Evolutionary conservation across 2,888 invertebrate species (phyloP).

Genomic region (Thymelicus sylvestris): DNA sequence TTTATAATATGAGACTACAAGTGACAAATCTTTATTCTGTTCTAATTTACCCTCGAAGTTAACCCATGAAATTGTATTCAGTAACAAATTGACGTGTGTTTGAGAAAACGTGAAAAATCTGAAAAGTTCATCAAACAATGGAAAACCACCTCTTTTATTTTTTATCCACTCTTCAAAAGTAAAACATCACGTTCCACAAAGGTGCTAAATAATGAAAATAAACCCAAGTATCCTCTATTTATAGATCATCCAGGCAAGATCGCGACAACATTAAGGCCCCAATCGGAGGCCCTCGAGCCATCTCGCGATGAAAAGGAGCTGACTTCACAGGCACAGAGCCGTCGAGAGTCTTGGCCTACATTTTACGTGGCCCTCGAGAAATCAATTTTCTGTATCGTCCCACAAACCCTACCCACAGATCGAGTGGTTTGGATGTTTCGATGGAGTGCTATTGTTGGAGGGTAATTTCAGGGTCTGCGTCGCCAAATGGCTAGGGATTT

Average conservation of each 20-base stretch:
- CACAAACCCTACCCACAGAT: slow-evolving; percentile 48
- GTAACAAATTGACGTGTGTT: too few species aligned
- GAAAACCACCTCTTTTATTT: too few species aligned
- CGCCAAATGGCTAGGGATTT: slow-evolving; percentile 15
- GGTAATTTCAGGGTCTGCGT: slow-evolving; percentile 32
- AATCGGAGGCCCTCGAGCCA: slow-evolving; percentile 46
- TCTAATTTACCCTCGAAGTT: too few species aligned
- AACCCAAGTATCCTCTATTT: slow-evolving; percentile 48
- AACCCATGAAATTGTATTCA: too few species aligned
- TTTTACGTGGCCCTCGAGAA: slow-evolving; percentile 48
- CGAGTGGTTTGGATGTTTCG: slow-evolving; percentile 46
- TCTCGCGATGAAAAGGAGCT: slow-evolving; percentile 53
- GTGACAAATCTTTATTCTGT: too few species aligned
- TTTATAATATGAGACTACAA: too few species aligned
- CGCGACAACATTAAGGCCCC: slow-evolving; percentile 45
- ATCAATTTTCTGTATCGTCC: slow-evolving; percentile 53
- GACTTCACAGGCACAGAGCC: slow-evolving; percentile 49
- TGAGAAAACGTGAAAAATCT: too few species aligned
- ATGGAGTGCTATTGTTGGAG: slow-evolving; percentile 45
- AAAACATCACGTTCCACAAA: background rate
- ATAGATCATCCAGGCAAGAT: slow-evolving; percentile 41
- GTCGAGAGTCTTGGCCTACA: slow-evolving; percentile 51
- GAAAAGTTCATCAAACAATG: too few species aligned
- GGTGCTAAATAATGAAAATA: slow-evolving; percentile 40
- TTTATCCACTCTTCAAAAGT: background rate